These are phyloP conservation scores for Parus major DNA, from an alignment of 2,113 vertebrate genomes.

Conservation along the genomic window DNA sequence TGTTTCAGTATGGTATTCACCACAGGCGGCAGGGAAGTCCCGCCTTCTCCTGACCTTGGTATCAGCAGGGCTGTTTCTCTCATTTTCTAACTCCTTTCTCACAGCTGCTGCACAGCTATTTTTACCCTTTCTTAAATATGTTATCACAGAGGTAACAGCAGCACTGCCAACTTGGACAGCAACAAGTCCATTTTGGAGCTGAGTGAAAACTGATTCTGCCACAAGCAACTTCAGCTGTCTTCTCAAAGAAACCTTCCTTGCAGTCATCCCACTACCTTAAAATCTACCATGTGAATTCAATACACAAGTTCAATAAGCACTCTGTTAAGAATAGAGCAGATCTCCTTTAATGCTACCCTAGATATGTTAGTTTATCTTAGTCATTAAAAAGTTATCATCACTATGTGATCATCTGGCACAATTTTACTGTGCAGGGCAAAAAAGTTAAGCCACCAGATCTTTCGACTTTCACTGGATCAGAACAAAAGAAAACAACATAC, in stretches of 20 bases:
- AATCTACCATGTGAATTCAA: neutral
- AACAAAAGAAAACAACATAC: conserved; percentile 69
- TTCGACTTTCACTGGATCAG: neutral
- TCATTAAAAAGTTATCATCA: neutral
- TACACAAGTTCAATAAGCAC: neutral
- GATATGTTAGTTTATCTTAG: neutral
- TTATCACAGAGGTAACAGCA: neutral
- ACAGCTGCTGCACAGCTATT: neutral
- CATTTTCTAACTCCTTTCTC: neutral
- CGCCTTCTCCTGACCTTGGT: neutral
- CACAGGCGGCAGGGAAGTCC: neutral
- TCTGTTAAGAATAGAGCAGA: neutral
- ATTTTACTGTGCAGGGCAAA: neutral
- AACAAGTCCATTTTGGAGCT: neutral
- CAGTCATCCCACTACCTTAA: neutral
- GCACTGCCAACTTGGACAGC: neutral
- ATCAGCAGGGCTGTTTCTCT: neutral
- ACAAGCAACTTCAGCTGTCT: neutral
- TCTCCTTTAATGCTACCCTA: neutral
- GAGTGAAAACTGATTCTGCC: neutral
- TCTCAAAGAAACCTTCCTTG: neutral
- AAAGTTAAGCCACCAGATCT: neutral
- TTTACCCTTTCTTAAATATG: neutral
- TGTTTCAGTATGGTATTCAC: neutral
- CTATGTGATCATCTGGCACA: neutral